Base-by-base conservation (phyloP, 2,888 invertebrate species). In the Arrhopalites spinosus region DNA sequence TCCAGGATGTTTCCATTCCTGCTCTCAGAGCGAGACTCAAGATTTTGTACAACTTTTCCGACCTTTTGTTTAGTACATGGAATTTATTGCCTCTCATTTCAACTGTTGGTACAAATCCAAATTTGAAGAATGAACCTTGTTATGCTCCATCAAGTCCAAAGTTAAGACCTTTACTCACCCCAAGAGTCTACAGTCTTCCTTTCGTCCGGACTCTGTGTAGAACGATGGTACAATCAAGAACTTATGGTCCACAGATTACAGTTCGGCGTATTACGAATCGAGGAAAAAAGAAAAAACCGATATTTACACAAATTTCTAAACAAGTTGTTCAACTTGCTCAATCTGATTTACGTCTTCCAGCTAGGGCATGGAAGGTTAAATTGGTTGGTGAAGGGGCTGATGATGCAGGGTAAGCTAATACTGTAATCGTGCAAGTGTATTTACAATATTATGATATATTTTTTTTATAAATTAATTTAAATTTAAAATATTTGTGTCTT, bases 321-420 rank as follows among this genome's bases (percentile, higher is more conserved):
- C 90, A 90, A 85, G 89, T 90, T 50, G 88, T 89, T 0, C 87
- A 88, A 75, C 86, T 90, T 83, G 87, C 87, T 76, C 86, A 89
- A 0, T 86, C 87, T 53, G 89, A 90, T 73, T 85, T 90, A 53
- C 84, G 90, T 25, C 85, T 90, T 45, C 90, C 90, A 2, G 88
- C 90, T 0, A 84, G 90, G 67, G 90, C 90, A 1, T 90, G 90
- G 90, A 90, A 90, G 85, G 88, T 88, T n/a, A 90, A 90, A 84
- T 85, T 90, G 43, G 87, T 90, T 8, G 90, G 90, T 0, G 90
- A 90, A 85, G 90, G 90, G 0, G 90, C 90, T 0, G 90, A 90
- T 84, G 90, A 90, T 85, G 90, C 66, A n/a, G 36, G 36, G 36
- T 36, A 36, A 36, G n/a, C n/a, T n/a, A n/a, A n/a, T n/a, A n/a